These are phyloP conservation scores for Galago senegalensis DNA, from an alignment of 2,797 vertebrate genomes.

Conservation along the genomic window DNA sequence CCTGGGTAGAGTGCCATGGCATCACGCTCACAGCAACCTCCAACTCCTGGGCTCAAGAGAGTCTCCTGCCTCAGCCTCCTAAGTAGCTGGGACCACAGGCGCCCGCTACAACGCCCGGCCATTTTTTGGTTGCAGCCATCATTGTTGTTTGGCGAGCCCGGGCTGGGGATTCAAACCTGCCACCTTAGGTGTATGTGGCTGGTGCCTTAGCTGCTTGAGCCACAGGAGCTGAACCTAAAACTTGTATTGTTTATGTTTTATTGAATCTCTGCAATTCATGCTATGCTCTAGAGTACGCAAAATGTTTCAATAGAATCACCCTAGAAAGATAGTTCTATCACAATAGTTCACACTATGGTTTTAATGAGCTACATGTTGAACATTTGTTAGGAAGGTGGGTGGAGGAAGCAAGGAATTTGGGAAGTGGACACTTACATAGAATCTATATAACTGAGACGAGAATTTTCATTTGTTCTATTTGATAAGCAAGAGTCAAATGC, in stretches of 20 bases:
- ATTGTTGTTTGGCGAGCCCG: no score
- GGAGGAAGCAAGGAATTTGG: background rate
- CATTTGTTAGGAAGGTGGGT: background rate
- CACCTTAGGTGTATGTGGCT: no score
- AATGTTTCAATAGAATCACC: background rate
- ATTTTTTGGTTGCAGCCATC: no score
- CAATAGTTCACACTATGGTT: background rate
- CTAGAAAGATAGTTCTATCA: background rate
- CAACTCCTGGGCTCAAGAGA: no score
- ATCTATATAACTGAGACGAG: background rate
- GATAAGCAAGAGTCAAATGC: background rate
- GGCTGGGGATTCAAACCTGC: no score
- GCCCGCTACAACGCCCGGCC: no score
- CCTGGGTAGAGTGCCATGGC: no score
- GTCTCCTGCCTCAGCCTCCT: no score
- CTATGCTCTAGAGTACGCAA: background rate
- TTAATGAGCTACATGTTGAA: background rate
- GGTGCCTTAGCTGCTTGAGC: no score
- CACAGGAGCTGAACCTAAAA: background rate
- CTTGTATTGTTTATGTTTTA: background rate
- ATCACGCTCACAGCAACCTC: no score
- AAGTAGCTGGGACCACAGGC: no score
- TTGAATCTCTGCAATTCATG: background rate
- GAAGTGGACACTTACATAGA: background rate
- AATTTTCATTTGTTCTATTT: background rate